Conservation (phyloP, 1,140 invertebrate species). For the Zaprionus ghesquierei region DNA sequence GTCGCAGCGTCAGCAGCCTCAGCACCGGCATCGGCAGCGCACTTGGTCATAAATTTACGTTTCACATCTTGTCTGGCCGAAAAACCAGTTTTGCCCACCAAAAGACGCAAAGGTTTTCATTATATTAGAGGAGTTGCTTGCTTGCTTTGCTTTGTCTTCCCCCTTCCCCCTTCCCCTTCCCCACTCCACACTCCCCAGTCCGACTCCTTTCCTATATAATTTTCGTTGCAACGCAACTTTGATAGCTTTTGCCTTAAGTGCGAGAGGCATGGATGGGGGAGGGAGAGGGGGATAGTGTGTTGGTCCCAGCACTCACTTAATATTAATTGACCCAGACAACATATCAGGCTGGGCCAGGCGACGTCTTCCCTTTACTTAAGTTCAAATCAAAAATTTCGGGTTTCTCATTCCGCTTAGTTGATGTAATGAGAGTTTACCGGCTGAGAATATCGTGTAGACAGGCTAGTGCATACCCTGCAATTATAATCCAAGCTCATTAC, state of each 20-base stretch:
- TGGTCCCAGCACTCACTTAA: conserved; percentile 1
- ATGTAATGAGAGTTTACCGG: background rate
- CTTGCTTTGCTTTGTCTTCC: background rate
- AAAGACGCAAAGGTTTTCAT: conserved; percentile 71
- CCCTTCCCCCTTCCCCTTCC: background rate
- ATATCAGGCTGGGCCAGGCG: background rate
- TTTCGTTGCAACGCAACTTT: conserved; percentile 29
- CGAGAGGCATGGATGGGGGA: background rate
- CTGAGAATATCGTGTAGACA: no score
- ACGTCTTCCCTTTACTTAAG: background rate
- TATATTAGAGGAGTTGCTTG: conserved; percentile 43
- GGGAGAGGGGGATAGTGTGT: background rate
- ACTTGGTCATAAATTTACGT: conserved; percentile 80
- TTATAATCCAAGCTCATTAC: background rate
- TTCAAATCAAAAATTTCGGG: background rate
- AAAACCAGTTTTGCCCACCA: conserved; percentile 73
- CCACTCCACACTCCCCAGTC: background rate
- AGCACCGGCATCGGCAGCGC: conserved; percentile 19
- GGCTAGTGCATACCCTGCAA: background rate
- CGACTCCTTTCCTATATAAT: conserved; percentile 17
- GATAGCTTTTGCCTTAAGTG: conserved; percentile 26
- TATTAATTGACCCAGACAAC: conserved; percentile 41
- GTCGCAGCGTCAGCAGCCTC: conserved; percentile 6
- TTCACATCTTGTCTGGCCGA: conserved; percentile 63
- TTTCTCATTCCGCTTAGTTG: background rate